Base-by-base conservation (phyloP, 2,113 vertebrate species). In the Hyla sarda region DNA sequence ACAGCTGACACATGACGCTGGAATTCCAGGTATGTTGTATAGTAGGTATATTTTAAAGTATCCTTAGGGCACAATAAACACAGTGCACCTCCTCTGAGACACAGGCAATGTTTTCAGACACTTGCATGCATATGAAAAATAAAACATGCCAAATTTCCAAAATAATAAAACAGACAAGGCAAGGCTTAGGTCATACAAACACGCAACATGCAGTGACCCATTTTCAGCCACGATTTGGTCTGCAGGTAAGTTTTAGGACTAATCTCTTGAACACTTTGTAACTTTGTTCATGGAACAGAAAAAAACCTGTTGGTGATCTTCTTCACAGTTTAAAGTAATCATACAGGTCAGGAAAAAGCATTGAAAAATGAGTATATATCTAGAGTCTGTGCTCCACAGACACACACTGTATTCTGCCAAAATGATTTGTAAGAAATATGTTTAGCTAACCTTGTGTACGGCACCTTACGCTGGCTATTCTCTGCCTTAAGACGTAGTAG, bases 401-500 rank as follows among this genome's bases (percentile, higher is more conserved):
- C 90, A 93, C 86, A 90, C 41, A 62, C 52, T 62, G 67, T 73
- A 84, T 83, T 77, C 88, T 93, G 91, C 89, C 92, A 94, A 96
- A 94, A 95, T 95, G 94, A 96, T 94, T 95, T 94, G 92, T 96
- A 97, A 86, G 92, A 95, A 97, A 96, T 92, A 95, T 94, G 93
- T 95, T 94, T 90, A 86, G 96, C 98, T 99, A 97, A 99, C 98
- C 98, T 99, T 98, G 96, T 91, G 95, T 95, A 90, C 94, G 97
- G 96, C 97, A 99, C 95, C 95, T 97, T 96, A 98, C 97, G 95
- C 96, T 96, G 95, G 95, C 94, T 97, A 98, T 93, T 96, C 97
- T 98, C 96, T 96, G 97, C 94, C 95, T 97, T 98, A 99, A 96
- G 96, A 96, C 93, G 98, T 96, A 97, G 98, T 96, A 96, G 97